Conservation (phyloP, 2,797 vertebrate species). For the Yasuhikotakia modesta region DNA sequence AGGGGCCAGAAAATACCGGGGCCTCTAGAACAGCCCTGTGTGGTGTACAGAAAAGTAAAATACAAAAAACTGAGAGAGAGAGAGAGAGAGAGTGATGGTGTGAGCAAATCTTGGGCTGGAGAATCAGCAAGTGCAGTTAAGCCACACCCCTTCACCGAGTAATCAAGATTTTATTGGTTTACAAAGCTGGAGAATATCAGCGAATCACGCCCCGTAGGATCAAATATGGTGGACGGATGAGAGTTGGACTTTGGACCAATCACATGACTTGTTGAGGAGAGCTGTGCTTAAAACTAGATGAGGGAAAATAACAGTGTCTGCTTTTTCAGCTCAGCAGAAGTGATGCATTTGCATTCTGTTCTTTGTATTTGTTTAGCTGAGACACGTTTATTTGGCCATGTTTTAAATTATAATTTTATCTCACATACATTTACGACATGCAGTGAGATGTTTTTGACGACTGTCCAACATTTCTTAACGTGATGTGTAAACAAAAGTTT, state of each 20-base stretch:
- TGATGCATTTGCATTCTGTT: no score
- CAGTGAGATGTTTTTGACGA: no score
- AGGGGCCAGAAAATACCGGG: conserved; percentile 45
- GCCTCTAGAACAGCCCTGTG: conserved; percentile 47
- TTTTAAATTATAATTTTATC: no score
- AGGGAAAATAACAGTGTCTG: no score
- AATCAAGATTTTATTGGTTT: conserved; percentile 43
- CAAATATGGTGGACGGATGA: not conserved
- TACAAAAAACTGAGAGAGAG: conserved; percentile 3
- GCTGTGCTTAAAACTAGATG: not conserved
- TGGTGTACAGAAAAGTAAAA: conserved; percentile 39
- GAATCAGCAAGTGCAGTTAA: conserved; percentile 30
- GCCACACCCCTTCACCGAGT: conserved; percentile 24
- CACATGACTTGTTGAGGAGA: not conserved
- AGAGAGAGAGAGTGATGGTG: conserved; percentile 2
- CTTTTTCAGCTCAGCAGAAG: no score
- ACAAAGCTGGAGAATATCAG: conserved; percentile 27
- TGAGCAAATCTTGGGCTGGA: conserved; percentile 34
- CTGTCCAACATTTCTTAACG: no score
- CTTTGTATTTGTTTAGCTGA: no score
- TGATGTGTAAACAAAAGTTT: no score
- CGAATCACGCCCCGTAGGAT: not conserved
- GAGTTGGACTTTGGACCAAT: conserved; percentile 15
- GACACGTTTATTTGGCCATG: no score
- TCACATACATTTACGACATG: no score